phyloP scores from a whole-genome alignment of 2,797 vertebrate species.

The Lycodopsis pacificus region DNA sequence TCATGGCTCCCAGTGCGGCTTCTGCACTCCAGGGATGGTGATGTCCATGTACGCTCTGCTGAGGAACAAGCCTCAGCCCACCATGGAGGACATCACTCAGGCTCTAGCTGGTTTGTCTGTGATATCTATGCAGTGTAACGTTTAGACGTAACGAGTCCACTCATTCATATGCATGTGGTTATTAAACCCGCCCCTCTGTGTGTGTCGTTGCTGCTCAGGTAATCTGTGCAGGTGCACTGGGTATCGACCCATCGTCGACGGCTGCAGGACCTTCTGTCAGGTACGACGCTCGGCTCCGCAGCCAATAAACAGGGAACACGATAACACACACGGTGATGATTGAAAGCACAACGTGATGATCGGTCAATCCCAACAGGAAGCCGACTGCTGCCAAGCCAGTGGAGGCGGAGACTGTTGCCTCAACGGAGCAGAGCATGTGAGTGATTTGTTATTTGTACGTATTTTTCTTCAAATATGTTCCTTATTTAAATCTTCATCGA shows the following conservation, averaged over 20 bases:
- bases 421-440: conserved; percentile 45
- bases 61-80: conserved; percentile 87
- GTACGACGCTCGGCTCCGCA: conserved; percentile 44
- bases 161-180: not conserved
- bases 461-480: not conserved
- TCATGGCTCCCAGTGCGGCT: conserved; percentile 93
- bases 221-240: conserved; percentile 86
- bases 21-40: conserved; percentile 95
- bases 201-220: conserved; percentile 61
- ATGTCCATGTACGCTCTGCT: conserved; percentile 93
- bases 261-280: conserved; percentile 83
- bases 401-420: conserved; percentile 39
- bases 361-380: conserved; percentile 52
- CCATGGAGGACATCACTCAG: conserved; percentile 84
- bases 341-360: not conserved
- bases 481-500: not conserved
- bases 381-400: conserved; percentile 58
- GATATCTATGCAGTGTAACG: not conserved
- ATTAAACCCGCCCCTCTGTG: not conserved
- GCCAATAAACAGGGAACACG: not conserved
- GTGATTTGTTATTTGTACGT: not conserved
- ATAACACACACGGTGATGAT: not conserved
- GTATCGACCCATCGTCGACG: conserved; percentile 84
- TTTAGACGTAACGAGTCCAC: not conserved
- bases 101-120: conserved; percentile 81